A percentile compares a stretch with the other conserved stretches of the same genome.
These are phyloP conservation scores for Phaedon cochleariae DNA, from an alignment of 2,888 invertebrate genomes.

Conservation along the genomic window DNA sequence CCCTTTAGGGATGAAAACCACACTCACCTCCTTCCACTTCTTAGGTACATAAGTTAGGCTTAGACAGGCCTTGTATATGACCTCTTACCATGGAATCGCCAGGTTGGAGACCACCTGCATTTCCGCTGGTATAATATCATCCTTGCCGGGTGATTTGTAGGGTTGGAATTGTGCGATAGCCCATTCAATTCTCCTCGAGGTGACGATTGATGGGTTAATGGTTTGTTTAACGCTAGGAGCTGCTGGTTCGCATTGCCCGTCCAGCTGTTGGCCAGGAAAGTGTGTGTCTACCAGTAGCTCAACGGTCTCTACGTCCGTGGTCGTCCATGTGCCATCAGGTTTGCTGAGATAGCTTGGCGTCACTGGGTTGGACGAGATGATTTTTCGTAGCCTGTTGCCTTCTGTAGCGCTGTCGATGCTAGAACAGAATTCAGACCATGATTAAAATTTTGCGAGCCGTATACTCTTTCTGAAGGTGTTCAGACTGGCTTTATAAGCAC, in stretches of 20 bases:
- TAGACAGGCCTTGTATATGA: too few species aligned
- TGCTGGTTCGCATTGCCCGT: neutral
- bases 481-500: neutral
- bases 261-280: neutral
- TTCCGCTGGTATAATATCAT: constrained; percentile 7
- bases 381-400: too few species aligned
- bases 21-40: neutral
- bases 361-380: neutral
- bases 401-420: neutral
- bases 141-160: constrained; percentile 1
- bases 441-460: neutral
- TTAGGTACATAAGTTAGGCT: too few species aligned
- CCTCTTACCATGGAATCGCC: too few species aligned
- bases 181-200: neutral
- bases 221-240: neutral
- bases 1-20: neutral
- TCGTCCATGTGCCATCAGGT: neutral
- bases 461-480: neutral
- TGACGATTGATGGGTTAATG: neutral
- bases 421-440: neutral
- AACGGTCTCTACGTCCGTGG: neutral
- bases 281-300: neutral
- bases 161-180: constrained; percentile 2
- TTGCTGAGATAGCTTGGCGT: neutral
- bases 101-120: too few species aligned